Base-by-base conservation (phyloP, 2,797 vertebrate species). In the Babyrousa celebensis region DNA sequence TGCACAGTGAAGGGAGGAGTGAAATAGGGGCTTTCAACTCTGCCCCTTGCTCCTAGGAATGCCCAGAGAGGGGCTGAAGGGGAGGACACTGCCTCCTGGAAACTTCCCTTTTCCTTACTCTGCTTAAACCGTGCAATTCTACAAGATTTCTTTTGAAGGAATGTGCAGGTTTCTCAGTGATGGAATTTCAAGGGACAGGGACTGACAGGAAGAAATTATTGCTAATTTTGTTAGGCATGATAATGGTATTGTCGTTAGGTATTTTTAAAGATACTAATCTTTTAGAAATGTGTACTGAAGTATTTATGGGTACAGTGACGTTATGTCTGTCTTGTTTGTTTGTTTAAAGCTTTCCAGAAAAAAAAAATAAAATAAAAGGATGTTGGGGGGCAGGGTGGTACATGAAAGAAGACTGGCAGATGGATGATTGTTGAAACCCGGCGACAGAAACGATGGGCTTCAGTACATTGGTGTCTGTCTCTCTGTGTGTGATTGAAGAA, bases 281-380 rank as follows among this genome's bases (percentile, higher is more conserved):
- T 15, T 75, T 96, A 83, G 80, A 85, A 91, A 77, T 40, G 56
- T 5, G 12, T 75, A 25, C 32, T 8, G 11, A 71, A 79, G 5
- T 85, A 68, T 65, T 58, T 25, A 21, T 79, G 62, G 21, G 16
- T 63, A 75, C 71, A 75, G 36, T 48, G 54, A 80, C 36, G 5
- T 87, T 72, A 10, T 60, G 5, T 85, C 25, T 78, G 1, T 60
- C 89, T 67, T 60, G 18, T 92, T 87, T 71, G 1, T 86, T 91
- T 78, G 2, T 90, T 91, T 82, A 60, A 95, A 95, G 82, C 65
- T 1, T 15, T 95, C 32, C 68, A 90, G 80, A 7, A 40, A 54
- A 74, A 62, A 82, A 74, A 20, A 83, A 85, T 6, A 48, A 48
- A 48, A 48, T 48, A 23, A 32, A 3, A 56, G 20, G 10, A 10